Evolutionary conservation across 37 sponge, comb jelly and placozoan genomes (phyloP), one percentile per base, ranked within the genome.

Genomic region (Ianthella basta): DNA sequence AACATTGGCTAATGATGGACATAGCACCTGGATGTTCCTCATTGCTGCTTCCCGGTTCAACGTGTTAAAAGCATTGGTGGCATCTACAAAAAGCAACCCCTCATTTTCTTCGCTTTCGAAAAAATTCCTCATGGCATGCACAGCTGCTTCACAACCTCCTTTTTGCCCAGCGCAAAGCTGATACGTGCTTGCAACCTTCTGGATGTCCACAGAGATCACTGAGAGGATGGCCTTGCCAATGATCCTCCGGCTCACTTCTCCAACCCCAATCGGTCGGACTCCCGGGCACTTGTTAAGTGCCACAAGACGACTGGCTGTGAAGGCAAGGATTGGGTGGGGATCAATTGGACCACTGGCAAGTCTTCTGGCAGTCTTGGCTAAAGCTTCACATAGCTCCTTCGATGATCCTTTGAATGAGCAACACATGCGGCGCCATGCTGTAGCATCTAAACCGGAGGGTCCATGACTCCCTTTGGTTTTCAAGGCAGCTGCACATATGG

Each of bases 1-100:
- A 27, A 82, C 56, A 13, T 21, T 72, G 56, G 83, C 65, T 27
- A 87, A 18, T 39, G 88, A 30, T 8, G 83, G 83, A 29, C 83
- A 87, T 36, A 67, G 35, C 18, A 56, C 59, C 15, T 59, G 63
- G 64, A 82, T 82, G 74, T 87, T 87, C 12, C 40, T 40, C 29
- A 87, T 61, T 16, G 88, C 88, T 30, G 78, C 78, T 74, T 82
- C 54, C 25, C 88, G 25, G 57, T 87, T n/a, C 38, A 85, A 32
- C 1, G 63, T 40, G 41, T 74, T 86, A 41, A 80, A 86, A 15
- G 80, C 86, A 79, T 86, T 85, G 19, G 74, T 23, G 67, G 57
- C 29, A 13, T 79, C 57, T 14, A 56, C 59, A 79, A 72, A 72
- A 34, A 72, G 73, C 32, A 72, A 5, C 23, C 73, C 73, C 19